Conservation (phyloP, 1,140 invertebrate genomes). For the Microplitis demolitor region DNA sequence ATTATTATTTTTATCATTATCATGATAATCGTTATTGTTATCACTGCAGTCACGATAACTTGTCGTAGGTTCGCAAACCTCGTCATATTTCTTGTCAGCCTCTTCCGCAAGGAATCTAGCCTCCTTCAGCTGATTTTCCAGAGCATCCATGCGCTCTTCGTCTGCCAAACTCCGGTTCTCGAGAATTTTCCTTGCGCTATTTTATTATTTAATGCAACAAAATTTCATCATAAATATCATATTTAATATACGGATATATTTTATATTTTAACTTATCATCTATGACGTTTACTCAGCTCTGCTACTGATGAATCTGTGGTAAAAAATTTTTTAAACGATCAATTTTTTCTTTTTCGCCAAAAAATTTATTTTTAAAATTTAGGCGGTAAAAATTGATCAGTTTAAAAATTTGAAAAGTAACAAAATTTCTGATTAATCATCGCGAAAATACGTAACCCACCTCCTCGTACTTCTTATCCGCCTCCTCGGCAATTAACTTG, state of each 20-base stretch:
- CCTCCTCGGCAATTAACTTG: conserved; percentile 97
- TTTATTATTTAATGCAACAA: conserved; percentile 40
- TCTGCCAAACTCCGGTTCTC: conserved; percentile 99
- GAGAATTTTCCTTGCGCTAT: conserved; percentile 98
- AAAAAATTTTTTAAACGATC: conserved; percentile 22
- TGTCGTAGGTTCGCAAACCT: conserved; percentile 74
- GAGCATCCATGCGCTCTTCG: conserved; percentile 99
- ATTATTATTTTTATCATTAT: not conserved
- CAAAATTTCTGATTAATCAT: conserved; percentile 30
- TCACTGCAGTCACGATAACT: conserved; percentile 53
- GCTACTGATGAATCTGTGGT: conserved; percentile 24
- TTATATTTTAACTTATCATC: not conserved
- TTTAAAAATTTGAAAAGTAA: not conserved
- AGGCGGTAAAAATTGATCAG: not conserved
- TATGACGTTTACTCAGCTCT: conserved; percentile 23
- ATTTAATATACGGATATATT: conserved; percentile 11
- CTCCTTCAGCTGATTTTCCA: conserved; percentile 99
- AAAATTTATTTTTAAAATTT: not conserved
- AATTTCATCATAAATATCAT: conserved; percentile 26
- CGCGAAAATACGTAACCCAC: conserved; percentile 63
- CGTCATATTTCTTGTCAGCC: conserved; percentile 99
- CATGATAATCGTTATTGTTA: not conserved
- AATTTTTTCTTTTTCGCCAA: not conserved
- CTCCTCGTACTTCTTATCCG: conserved; percentile 99
- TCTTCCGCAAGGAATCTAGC: conserved; percentile 99